phyloP scores from a whole-genome alignment of 2,888 invertebrate species.

The Pandemis corylana region DNA sequence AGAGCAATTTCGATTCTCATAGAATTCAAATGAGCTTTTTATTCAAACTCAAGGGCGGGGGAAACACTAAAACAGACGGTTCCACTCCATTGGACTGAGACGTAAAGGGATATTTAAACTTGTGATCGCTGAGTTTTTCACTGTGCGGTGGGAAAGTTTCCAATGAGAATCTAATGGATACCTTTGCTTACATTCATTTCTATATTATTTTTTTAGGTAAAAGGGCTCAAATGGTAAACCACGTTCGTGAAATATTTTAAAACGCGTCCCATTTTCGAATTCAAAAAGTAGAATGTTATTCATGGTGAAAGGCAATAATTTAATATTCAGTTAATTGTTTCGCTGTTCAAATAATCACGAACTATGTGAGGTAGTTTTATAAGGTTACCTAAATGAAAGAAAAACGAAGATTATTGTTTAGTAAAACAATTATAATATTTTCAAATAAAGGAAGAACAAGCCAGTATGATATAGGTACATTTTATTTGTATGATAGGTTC shows the following conservation, averaged over 20 bases:
- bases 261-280: neutral
- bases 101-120: slow-evolving; percentile 59
- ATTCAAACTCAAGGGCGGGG: slow-evolving; percentile 76
- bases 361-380: neutral
- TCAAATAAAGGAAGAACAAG: slow-evolving; percentile 33
- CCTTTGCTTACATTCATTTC: slow-evolving; percentile 4
- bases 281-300: neutral
- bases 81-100: slow-evolving; percentile 64
- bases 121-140: slow-evolving; percentile 54
- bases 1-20: slow-evolving; percentile 82
- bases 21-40: slow-evolving; percentile 84
- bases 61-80: slow-evolving; percentile 76
- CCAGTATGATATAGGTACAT: slow-evolving; percentile 29
- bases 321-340: neutral
- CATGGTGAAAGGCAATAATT: neutral
- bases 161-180: slow-evolving; percentile 46
- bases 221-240: neutral
- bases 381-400: slow-evolving; percentile 1
- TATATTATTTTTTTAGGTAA: neutral
- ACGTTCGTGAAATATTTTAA: neutral
- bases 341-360: neutral
- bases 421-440: slow-evolving; percentile 39
- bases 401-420: slow-evolving; percentile 11
- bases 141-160: slow-evolving; percentile 47
- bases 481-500: slow-evolving; percentile 34